phyloP scores from a whole-genome alignment of 2,797 vertebrate species.

The Muscicapa comitata region DNA sequence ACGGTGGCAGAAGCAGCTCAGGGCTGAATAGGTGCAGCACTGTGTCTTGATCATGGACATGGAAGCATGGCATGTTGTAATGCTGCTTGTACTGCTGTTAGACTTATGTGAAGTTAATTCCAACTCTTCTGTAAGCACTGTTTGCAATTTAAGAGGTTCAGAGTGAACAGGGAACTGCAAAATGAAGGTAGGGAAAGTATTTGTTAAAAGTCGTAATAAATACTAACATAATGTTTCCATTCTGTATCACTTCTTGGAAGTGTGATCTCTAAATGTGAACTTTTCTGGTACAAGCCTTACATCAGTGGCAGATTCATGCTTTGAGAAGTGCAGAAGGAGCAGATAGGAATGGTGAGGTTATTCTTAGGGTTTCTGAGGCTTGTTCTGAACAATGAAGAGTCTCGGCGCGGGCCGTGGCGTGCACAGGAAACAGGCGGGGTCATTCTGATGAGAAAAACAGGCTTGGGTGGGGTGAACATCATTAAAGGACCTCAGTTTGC shows the following conservation, averaged over 20 bases:
- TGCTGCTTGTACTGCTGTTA: background rate
- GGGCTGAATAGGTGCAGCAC: background rate
- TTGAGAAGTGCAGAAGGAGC: background rate
- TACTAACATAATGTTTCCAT: background rate
- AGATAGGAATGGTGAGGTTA: background rate
- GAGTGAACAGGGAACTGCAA: background rate
- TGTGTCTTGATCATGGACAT: background rate
- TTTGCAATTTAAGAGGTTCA: background rate
- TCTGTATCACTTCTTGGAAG: background rate
- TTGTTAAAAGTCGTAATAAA: accelerated
- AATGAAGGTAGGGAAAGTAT: background rate
- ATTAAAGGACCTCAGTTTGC: constrained; percentile 30
- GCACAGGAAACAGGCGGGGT: constrained; percentile 53
- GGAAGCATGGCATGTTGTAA: background rate
- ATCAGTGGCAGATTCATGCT: background rate
- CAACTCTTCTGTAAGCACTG: background rate
- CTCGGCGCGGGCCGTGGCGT: background rate
- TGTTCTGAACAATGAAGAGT: background rate
- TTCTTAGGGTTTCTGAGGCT: constrained; percentile 31
- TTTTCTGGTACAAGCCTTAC: background rate
- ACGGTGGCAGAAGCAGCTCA: background rate
- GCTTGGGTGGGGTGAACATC: constrained; percentile 43
- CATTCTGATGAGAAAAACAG: constrained; percentile 60
- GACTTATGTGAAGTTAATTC: background rate
- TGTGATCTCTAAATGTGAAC: background rate